Evolutionary conservation across 1,140 invertebrate genomes (phyloP).

Genomic region (Arctopsyche grandis): DNA sequence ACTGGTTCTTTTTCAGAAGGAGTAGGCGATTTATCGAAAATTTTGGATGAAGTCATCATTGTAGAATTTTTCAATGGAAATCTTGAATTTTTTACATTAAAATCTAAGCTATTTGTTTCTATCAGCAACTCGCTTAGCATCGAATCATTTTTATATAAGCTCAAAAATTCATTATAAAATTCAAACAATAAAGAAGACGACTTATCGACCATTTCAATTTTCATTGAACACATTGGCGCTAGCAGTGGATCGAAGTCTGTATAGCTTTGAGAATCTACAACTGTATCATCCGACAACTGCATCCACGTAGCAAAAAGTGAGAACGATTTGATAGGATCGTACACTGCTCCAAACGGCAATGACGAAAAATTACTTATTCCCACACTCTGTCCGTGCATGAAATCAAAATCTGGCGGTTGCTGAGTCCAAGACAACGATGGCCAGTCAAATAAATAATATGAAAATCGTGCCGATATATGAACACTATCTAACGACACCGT

Average conservation of each 20-base stretch:
- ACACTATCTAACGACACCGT: constrained; percentile 72
- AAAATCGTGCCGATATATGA: constrained; percentile 81
- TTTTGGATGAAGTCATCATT: constrained; percentile 60
- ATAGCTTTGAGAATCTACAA: constrained; percentile 88
- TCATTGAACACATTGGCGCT: constrained; percentile 80
- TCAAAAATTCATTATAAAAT: constrained; percentile 46
- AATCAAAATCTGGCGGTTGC: constrained; percentile 74
- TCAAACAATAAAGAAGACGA: constrained; percentile 40
- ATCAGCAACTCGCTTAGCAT: constrained; percentile 41
- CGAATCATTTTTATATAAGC: constrained; percentile 34
- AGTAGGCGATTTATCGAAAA: constrained; percentile 57
- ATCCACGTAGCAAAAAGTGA: constrained; percentile 89
- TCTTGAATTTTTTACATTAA: constrained; percentile 47
- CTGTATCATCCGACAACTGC: constrained; percentile 83
- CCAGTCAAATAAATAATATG: constrained; percentile 80
- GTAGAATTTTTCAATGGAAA: constrained; percentile 65
- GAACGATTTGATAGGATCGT: constrained; percentile 83
- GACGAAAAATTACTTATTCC: constrained; percentile 66
- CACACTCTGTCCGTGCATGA: constrained; percentile 72
- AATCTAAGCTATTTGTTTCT: constrained; percentile 36
- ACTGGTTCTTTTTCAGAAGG: constrained; percentile 57
- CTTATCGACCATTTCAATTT: constrained; percentile 41
- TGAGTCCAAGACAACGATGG: constrained; percentile 72
- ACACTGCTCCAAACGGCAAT: constrained; percentile 85
- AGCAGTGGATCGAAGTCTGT: constrained; percentile 88